phyloP scores from a whole-genome alignment of 2,113 vertebrate species.

The Eulemur macaco region DNA sequence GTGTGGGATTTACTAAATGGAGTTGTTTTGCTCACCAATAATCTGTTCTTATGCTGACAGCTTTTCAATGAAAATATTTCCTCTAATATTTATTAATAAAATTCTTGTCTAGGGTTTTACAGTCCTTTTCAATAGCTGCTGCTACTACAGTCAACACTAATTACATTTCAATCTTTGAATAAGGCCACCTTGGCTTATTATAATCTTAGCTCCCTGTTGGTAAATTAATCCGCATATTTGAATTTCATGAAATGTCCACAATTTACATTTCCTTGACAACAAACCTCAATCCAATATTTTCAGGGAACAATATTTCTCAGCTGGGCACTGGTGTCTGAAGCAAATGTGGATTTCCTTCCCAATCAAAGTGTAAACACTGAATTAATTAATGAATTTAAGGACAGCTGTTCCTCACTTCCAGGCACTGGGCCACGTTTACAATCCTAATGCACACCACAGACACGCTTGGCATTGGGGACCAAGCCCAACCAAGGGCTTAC shows the following conservation, averaged over 20 bases:
- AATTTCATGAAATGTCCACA: conserved; percentile 51
- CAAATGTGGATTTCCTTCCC: conserved; percentile 52
- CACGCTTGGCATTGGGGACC: background rate
- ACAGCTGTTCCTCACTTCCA: conserved; percentile 47
- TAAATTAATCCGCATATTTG: conserved; percentile 47
- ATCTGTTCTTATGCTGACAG: conserved; percentile 12
- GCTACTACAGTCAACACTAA: conserved; percentile 44
- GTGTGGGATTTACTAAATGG: conserved; percentile 13
- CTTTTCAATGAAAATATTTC: conserved; percentile 45
- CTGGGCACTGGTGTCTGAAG: conserved; percentile 16
- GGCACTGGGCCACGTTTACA: background rate
- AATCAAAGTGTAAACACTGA: conserved; percentile 55
- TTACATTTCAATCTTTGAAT: conserved; percentile 59
- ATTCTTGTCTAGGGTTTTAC: background rate
- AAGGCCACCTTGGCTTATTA: conserved; percentile 48
- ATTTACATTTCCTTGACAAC: conserved; percentile 59
- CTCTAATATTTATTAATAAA: conserved; percentile 50
- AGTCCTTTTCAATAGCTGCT: background rate
- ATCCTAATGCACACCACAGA: background rate
- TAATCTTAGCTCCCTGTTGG: conserved; percentile 7
- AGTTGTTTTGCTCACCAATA: background rate
- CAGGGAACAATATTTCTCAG: conserved; percentile 23
- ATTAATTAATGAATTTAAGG: conserved; percentile 37
- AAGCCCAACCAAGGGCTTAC: conserved; percentile 47
- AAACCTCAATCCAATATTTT: conserved; percentile 46